Evolutionary conservation across 2,797 vertebrate species (phyloP), one percentile per base, ranked within the genome.

Genomic region (Chaetophractus vellerosus): DNA sequence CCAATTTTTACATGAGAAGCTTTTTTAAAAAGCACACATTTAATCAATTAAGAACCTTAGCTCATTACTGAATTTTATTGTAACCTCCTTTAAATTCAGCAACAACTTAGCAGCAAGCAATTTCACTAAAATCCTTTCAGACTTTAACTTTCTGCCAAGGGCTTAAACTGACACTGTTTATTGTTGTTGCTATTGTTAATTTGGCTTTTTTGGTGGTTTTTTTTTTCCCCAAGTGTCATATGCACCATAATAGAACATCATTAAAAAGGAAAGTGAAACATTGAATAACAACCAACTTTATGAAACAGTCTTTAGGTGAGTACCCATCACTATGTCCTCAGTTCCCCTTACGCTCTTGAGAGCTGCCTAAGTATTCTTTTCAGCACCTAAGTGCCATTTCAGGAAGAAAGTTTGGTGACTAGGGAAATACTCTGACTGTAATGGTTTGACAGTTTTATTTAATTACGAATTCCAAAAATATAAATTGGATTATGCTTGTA

Each of bases 51-150:
- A 88, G 19, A 88, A 36, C 28, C 26, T 94, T 50, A 81, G 59
- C 31, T 64, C 23, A 15, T 64, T 12, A 45, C 59, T 92, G 71
- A 88, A 86, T 80, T 93, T 88, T 93, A 76, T 26, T 75, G 19
- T 11, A 71, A 3, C 6, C 63, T 33, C 31, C 52, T 91, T 52
- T 81, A 66, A 59, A 64, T 50, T 79, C 8, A 55, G 48, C 33
- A 64, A 78, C 50, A 50, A 86, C 26, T 75, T 38, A 57, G 31
- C 50, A 69, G 31, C 55, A 48, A 64, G 6, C 71, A 69, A 38
- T 50, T 50, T 86, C 33, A 81, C 11, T 31, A 52, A 16, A 41
- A 41, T 19, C 71, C 57, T 94, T 75, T 66, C 31, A 68, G 55
- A 33, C 36, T 52, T 89, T 81, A 16, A 55, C 31, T 75, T 91